These are phyloP conservation scores for Aphaenogaster rudis DNA, from an alignment of 1,140 invertebrate genomes.

Conservation along the genomic window DNA sequence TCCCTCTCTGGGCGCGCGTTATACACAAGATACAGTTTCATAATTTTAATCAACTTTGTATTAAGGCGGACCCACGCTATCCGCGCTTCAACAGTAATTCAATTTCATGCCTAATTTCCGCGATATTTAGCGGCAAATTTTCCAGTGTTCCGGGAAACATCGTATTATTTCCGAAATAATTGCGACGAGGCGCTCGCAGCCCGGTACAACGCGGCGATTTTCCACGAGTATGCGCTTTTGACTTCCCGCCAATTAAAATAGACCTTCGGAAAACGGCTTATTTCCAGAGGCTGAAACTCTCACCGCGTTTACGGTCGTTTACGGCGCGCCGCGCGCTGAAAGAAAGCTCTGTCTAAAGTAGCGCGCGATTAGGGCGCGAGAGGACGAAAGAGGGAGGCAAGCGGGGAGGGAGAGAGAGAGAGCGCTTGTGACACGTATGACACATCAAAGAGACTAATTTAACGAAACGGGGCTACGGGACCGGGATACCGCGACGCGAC, in stretches of 20 bases:
- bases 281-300: conserved; percentile 28
- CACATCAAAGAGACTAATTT: conserved; percentile 65
- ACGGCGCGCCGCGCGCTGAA: conserved; percentile 31
- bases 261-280: conserved; percentile 51
- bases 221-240: conserved; percentile 42
- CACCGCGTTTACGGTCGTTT: conserved; percentile 12
- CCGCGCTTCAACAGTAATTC: conserved; percentile 37
- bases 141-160: conserved; percentile 3
- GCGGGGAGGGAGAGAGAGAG: background rate
- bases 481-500: conserved; percentile 2
- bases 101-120: conserved; percentile 54
- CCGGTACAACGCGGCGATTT: conserved; percentile 34
- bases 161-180: conserved; percentile 37
- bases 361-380: conserved; percentile 54
- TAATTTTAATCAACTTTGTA: conserved; percentile 50
- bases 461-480: conserved; percentile 45
- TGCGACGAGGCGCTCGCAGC: conserved; percentile 1
- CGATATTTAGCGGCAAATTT: conserved; percentile 52
- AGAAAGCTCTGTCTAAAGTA: conserved; percentile 62
- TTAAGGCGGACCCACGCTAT: conserved; percentile 21
- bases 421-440: conserved; percentile 56
- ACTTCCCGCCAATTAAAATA: conserved; percentile 56
- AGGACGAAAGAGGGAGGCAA: background rate
- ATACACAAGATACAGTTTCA: conserved; percentile 7
- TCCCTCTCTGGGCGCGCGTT: background rate